Base-by-base conservation (phyloP, 1,140 invertebrate species). In the Babylonia areolata region DNA sequence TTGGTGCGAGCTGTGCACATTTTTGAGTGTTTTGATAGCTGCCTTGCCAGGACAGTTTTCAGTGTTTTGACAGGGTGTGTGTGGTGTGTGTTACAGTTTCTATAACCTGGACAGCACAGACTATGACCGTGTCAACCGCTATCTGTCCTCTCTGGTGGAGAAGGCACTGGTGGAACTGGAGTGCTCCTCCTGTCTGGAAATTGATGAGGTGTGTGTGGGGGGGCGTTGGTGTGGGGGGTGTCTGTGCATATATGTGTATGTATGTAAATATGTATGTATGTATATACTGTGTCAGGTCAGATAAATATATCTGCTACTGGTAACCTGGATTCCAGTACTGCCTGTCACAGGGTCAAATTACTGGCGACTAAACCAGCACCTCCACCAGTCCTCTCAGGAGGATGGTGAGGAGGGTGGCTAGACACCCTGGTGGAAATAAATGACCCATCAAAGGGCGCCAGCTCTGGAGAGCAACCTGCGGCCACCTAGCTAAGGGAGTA, bases 81-180 rank as follows among this genome's bases (percentile, higher is more conserved):
- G 42, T 46, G 42, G 42, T 51, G 46, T 51, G 46, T 51, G 46
- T 93, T 92, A 82, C 87, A 95, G 95, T 86, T 95, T 98, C 93
- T 99, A 99, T 92, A 96, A 97, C 85, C 94, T 99, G 85, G 96
- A 98, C 80, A 96, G 96, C 78, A 94, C 97, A 58, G 97, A 98
- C 81, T 96, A 96, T 33, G 95, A 96, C 78, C 95, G 96, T 79
- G 95, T 99, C 20, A 98, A 95, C 89, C 91, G 91, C 73, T 96
- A 94, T 88, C 90, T 96, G 81, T 95, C 95, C 5, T 82, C 87
- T n/a, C 95, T 99, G 39, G 96, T 99, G 1, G 97, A 98, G 91
- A 96, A 95, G 2, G 96, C 97, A 0, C 87, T 99, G 11, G 95
- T 95, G 75, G 96, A 96, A 0, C 94, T 99, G 23, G 94, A 96